Percentiles rank a stretch among this genome's conserved stretches.
These are phyloP conservation scores for Hydrotaea cyrtoneurina DNA, from an alignment of 2,888 invertebrate genomes.

Conservation along the genomic window DNA sequence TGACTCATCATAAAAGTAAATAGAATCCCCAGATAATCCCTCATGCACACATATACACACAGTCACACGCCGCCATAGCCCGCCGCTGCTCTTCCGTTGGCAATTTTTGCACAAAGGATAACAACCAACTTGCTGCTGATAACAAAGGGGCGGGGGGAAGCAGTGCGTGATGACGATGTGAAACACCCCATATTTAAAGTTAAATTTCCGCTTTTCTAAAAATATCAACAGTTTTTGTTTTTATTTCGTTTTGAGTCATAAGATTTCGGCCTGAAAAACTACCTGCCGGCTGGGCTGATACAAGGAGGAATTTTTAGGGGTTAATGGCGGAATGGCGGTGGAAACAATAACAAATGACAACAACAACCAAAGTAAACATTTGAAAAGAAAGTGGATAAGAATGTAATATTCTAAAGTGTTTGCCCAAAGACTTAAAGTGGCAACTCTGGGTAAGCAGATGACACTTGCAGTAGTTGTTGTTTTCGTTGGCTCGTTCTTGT, in stretches of 20 bases:
- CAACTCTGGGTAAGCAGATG: slow-evolving; percentile 14
- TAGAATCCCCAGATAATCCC: slow-evolving; percentile 31
- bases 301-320: slow-evolving; percentile 43
- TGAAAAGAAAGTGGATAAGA: not conserved
- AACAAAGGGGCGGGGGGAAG: not conserved
- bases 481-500: too few species aligned
- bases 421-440: not conserved
- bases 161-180: not conserved
- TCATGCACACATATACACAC: slow-evolving; percentile 16
- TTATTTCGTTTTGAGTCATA: slow-evolving; percentile 33
- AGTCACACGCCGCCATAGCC: not conserved
- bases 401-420: slow-evolving; percentile 39
- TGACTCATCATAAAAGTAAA: slow-evolving; percentile 51
- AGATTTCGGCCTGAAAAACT: slow-evolving; percentile 1
- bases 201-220: not conserved
- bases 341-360: slow-evolving; percentile 21
- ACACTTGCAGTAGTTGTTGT: slow-evolving; percentile 3
- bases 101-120: slow-evolving; percentile 30
- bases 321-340: slow-evolving; percentile 28
- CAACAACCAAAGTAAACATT: slow-evolving; percentile 15
- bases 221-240: slow-evolving; percentile 57
- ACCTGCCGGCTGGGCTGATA: slow-evolving; percentile 14
- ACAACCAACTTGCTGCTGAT: slow-evolving; percentile 21
- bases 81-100: not conserved
- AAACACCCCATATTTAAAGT: slow-evolving; percentile 48